phyloP scores from a whole-genome alignment of 2,888 invertebrate genomes.

The Antheraea yamamai region DNA sequence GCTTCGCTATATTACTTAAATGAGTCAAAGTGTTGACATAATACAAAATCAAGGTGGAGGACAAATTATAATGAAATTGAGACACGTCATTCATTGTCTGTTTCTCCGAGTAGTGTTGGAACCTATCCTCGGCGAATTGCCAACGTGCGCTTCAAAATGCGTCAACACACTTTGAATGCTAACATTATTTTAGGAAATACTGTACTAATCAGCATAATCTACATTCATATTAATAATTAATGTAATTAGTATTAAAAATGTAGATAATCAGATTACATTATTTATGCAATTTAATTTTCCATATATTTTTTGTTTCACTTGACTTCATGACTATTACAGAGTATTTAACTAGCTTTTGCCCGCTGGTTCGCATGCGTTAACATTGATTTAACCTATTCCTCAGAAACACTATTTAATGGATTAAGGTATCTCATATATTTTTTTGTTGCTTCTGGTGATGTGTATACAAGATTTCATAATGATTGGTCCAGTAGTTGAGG shows the following conservation, averaged over 20 bases:
- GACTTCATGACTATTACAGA: not conserved
- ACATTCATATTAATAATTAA: not conserved
- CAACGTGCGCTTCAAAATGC: conserved; percentile 38
- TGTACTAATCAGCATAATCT: not conserved
- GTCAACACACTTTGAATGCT: conserved; percentile 23
- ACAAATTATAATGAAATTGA: conserved; percentile 37
- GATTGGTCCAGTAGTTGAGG: too few species aligned
- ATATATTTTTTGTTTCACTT: not conserved
- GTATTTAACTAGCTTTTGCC: not conserved
- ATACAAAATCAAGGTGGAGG: conserved; percentile 44
- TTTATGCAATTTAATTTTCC: not conserved
- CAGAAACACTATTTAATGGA: too few species aligned
- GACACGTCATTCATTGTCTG: conserved; percentile 43
- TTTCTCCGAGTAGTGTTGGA: conserved; percentile 48
- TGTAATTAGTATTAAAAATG: not conserved
- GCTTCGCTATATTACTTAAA: not conserved
- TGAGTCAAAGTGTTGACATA: not conserved
- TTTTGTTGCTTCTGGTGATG: too few species aligned
- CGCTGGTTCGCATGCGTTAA: too few species aligned
- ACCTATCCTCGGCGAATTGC: conserved; percentile 51
- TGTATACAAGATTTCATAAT: too few species aligned
- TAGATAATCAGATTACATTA: not conserved
- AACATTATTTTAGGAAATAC: conserved; percentile 10
- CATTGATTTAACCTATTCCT: too few species aligned
- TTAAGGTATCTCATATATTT: too few species aligned